These are phyloP conservation scores for Sinocyclocheilus anshuiensis DNA, from an alignment of 2,113 vertebrate species.

Conservation along the genomic window DNA sequence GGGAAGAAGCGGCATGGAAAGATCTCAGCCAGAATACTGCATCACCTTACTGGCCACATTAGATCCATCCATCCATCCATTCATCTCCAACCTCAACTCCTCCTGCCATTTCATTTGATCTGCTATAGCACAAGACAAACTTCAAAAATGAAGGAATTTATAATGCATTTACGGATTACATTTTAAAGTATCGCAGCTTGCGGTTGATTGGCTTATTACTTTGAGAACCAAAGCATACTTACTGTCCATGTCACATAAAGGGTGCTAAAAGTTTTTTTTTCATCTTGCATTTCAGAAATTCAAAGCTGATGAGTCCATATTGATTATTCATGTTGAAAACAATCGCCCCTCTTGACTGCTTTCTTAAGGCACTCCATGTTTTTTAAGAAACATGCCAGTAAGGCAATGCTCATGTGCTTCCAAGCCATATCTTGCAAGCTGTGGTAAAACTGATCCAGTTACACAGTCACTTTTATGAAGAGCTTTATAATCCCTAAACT, in stretches of 20 bases:
- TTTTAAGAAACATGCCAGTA: slow-evolving; percentile 10
- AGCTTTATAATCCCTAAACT: slow-evolving; percentile 30
- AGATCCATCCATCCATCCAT: neutral
- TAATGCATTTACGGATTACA: neutral
- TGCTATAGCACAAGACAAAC: slow-evolving; percentile 36
- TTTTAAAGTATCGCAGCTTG: slow-evolving; percentile 11
- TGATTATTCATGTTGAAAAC: neutral
- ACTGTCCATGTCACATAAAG: slow-evolving; percentile 25
- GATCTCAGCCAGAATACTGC: slow-evolving; percentile 1
- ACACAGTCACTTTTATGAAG: slow-evolving; percentile 17
- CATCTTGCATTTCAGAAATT: neutral
- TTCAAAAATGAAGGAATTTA: slow-evolving; percentile 12
- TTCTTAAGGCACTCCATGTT: neutral
- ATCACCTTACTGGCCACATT: slow-evolving; percentile 9
- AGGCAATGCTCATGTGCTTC: slow-evolving; percentile 67
- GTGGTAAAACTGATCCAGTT: slow-evolving; percentile 19
- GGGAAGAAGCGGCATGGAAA: slow-evolving; percentile 16
- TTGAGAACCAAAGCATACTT: slow-evolving; percentile 37
- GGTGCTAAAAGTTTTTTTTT: slow-evolving; percentile 49
- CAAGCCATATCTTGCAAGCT: slow-evolving; percentile 66
- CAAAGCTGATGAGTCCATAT: neutral
- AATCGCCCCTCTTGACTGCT: neutral
- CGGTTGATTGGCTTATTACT: neutral
- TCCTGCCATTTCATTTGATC: neutral
- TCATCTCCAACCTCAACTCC: neutral